These are phyloP conservation scores for Chaetodon trifasciatus DNA, from an alignment of 2,797 vertebrate genomes.

Conservation along the genomic window DNA sequence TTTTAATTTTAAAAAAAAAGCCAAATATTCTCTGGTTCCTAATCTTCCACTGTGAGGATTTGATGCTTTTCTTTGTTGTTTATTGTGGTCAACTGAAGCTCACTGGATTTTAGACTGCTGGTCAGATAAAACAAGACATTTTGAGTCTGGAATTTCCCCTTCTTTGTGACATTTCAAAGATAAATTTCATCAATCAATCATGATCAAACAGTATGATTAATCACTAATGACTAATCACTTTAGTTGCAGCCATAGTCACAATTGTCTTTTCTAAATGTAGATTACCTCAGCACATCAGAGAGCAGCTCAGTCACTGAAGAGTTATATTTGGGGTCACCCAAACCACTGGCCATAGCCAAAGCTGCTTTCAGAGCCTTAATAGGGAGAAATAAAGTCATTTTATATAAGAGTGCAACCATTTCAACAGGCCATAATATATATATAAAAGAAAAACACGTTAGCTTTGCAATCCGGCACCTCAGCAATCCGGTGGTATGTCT, in stretches of 20 bases:
- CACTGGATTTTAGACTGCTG: background rate
- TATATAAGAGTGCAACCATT: background rate
- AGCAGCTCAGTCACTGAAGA: conserved; percentile 80
- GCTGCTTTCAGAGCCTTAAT: conserved; percentile 87
- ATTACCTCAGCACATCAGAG: conserved; percentile 89
- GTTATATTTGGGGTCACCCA: conserved; percentile 86
- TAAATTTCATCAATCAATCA: background rate
- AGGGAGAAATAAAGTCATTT: background rate
- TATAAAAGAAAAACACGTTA: background rate
- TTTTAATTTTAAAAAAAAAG: background rate
- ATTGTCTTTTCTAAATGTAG: background rate
- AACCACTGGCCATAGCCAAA: conserved; percentile 82
- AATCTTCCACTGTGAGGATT: background rate
- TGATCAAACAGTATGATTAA: background rate
- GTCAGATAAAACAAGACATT: background rate
- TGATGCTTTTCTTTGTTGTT: background rate
- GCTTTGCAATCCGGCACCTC: conserved; percentile 80
- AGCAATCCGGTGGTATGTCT: conserved; percentile 84
- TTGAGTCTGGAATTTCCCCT: background rate
- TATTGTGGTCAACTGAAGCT: background rate
- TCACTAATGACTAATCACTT: background rate
- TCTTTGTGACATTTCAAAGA: background rate
- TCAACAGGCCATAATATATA: background rate
- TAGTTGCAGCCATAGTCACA: background rate
- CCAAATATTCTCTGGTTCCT: background rate